A percentile compares a stretch with the other conserved stretches of the same genome.
Evolutionary conservation across 2,113 vertebrate genomes (phyloP).

Genomic region (Rhinoptilus africanus): DNA sequence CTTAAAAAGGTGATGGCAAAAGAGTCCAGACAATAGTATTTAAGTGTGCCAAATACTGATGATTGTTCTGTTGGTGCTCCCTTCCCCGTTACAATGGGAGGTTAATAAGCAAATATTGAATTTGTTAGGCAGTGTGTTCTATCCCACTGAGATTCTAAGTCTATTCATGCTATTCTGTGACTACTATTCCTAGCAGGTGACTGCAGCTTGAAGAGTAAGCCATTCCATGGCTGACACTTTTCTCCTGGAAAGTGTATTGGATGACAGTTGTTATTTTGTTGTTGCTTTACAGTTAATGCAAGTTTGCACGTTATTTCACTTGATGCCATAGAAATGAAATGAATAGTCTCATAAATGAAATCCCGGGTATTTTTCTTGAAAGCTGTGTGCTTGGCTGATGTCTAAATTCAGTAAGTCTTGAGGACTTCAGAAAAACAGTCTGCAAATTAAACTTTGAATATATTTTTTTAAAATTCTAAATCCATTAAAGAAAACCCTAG

Average conservation of each 20-base stretch:
- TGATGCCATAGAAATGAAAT: background rate
- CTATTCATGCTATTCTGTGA: background rate
- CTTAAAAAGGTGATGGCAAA: background rate
- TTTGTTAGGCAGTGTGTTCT: background rate
- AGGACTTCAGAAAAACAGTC: background rate
- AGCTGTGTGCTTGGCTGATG: background rate
- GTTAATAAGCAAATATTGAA: background rate
- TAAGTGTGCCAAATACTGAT: background rate
- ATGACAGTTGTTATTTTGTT: background rate
- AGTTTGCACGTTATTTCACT: background rate
- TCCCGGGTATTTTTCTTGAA: background rate
- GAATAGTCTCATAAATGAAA: background rate
- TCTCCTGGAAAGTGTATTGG: background rate
- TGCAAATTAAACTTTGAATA: background rate
- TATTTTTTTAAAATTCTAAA: background rate
- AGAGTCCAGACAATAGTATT: background rate
- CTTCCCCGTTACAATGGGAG: accelerated
- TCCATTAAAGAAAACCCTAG: background rate
- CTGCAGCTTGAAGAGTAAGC: background rate
- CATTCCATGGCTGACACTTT: background rate
- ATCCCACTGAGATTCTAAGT: background rate
- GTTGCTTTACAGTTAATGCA: background rate
- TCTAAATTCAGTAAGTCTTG: background rate
- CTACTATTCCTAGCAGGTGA: background rate
- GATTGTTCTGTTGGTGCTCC: background rate